Conservation (phyloP, 2,888 invertebrate species). For the Itoplectis maculator region DNA sequence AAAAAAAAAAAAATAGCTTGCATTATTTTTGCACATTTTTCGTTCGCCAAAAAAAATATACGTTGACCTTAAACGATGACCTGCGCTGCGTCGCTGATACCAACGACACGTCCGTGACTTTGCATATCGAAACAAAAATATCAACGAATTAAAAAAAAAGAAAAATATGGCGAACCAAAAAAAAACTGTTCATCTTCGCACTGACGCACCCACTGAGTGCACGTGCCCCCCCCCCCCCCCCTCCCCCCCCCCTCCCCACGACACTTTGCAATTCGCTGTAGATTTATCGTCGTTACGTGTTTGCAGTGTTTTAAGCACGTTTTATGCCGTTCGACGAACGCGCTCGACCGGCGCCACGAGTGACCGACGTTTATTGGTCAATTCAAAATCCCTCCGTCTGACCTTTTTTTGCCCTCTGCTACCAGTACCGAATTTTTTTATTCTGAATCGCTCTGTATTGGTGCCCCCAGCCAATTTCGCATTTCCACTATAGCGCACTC, state of each 20-base stretch:
- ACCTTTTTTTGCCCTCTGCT: neutral
- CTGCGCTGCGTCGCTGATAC: too few relatives aligned
- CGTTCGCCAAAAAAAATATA: too few relatives aligned
- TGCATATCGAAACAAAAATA: constrained; percentile 9
- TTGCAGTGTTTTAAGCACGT: constrained; percentile 69
- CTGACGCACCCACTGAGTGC: constrained; percentile 39
- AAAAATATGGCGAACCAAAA: too few relatives aligned
- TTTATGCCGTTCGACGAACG: constrained; percentile 64
- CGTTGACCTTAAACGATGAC: too few relatives aligned
- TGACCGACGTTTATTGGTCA: constrained; percentile 27
- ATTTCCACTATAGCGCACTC: constrained; percentile 60
- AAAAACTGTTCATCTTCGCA: constrained; percentile 49
- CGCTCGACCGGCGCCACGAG: constrained; percentile 47
- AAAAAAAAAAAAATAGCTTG: too few relatives aligned
- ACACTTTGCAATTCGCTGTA: constrained; percentile 62
- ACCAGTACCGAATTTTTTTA: constrained; percentile 5
- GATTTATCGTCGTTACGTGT: constrained; percentile 66
- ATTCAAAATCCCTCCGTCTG: neutral
- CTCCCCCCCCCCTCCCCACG: neutral
- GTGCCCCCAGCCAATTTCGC: constrained; percentile 67
- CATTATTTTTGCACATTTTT: too few relatives aligned
- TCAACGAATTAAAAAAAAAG: constrained; percentile 3
- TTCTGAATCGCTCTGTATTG: constrained; percentile 36
- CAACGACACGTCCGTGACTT: constrained; percentile 25
- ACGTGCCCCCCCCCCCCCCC: constrained; percentile 8